Evolutionary conservation across 2,113 vertebrate species (phyloP), one percentile per base, ranked within the genome.

Genomic region (Myanophis thanlyinensis): DNA sequence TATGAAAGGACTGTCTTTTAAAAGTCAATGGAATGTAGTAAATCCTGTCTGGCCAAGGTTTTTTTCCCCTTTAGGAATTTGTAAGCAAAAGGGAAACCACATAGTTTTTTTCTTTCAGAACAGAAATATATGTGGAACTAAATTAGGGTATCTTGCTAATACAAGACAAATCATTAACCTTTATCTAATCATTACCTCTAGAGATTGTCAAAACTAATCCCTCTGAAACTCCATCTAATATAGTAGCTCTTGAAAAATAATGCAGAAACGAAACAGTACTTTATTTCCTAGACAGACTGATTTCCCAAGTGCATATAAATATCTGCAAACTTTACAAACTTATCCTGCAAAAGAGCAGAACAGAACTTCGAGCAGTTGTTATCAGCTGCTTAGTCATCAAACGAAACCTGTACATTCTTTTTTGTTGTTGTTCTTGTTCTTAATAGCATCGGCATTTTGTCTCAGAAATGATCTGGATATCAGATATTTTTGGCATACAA

Each of bases 201-300:
- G 89, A 96, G 95, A 97, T 95, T 96, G 96, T 97, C 97, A 97
- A 96, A 90, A 95, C 92, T 93, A 95, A 96, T 97, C 95, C 95
- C 88, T 13, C 49, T 95, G 93, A 93, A 96, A 96, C 95, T 22
- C 53, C 93, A 94, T 94, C 90, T 96, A 96, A 96, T 94, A 96
- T 94, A 95, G 93, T 94, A 80, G 51, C 40, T 95, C 91, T 95
- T 94, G 93, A 95, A 96, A 96, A 96, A 95, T 67, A 95, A 73
- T 94, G 85, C 0, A 9, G 91, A 95, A 95, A 91, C 10, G 92
- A 91, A 93, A 94, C 95, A 48, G 89, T 91, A 51, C 13, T 93
- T 80, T 93, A 51, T 90, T 90, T 93, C 51, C 54, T 51, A 89
- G 92, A 73, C 46, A n/a, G 67, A 93, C 49, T 94, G 2, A 0